phyloP scores from a whole-genome alignment of 2,888 invertebrate species.

The Plutella xylostella region DNA sequence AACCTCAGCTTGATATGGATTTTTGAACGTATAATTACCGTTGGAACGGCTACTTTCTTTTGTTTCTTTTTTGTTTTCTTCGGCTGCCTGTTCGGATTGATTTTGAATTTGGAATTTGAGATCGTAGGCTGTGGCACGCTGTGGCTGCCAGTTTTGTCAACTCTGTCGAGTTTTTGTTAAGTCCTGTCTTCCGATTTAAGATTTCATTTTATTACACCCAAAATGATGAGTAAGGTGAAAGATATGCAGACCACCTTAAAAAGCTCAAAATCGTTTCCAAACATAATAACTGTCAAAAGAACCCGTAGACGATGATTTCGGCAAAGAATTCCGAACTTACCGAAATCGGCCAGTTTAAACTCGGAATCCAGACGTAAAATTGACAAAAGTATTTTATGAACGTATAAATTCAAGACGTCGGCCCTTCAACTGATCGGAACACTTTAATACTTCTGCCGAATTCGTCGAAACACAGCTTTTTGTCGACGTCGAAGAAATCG shows the following conservation, averaged over 20 bases:
- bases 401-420: conserved; percentile 57
- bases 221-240: no score
- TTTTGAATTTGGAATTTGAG: no score
- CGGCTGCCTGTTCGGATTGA: no score
- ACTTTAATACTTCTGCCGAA: conserved; percentile 34
- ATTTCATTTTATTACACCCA: not conserved
- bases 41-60: conserved; percentile 31
- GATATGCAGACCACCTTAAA: no score
- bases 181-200: not conserved
- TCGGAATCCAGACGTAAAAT: conserved; percentile 57
- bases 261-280: no score
- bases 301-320: conserved; percentile 49
- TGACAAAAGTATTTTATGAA: conserved; percentile 67
- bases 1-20: conserved; percentile 43
- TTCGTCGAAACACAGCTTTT: conserved; percentile 58
- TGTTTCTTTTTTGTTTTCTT: not conserved
- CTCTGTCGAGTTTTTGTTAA: no score
- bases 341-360: conserved; percentile 38
- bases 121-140: no score
- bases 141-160: no score
- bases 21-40: conserved; percentile 46
- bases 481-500: conserved; percentile 39
- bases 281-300: conserved; percentile 57
- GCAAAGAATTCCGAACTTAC: conserved; percentile 46
- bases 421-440: conserved; percentile 44